These are phyloP conservation scores for Sinella curviseta DNA, from an alignment of 1,140 invertebrate species.

Conservation along the genomic window DNA sequence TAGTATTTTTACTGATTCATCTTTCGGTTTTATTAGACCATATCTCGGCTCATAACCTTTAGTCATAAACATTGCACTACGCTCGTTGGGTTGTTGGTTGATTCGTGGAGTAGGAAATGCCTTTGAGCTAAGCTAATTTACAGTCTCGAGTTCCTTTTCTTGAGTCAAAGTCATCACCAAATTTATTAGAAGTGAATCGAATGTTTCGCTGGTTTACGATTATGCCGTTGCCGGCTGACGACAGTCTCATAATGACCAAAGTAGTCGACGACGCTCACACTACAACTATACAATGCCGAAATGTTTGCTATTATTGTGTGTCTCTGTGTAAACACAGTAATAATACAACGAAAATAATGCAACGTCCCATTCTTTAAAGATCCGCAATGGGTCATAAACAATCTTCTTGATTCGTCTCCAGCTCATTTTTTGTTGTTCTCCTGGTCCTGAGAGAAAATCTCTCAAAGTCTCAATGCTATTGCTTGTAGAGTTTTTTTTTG, in stretches of 20 bases:
- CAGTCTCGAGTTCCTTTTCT: neutral
- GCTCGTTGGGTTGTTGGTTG: neutral
- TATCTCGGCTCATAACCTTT: neutral
- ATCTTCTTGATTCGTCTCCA: conserved; percentile 7
- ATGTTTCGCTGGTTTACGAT: neutral
- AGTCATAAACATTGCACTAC: conserved; percentile 15
- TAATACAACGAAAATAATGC: neutral
- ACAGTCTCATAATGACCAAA: neutral
- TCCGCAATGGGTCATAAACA: conserved; percentile 11
- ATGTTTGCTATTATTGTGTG: too few relatives aligned
- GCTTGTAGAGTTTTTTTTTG: too few relatives aligned
- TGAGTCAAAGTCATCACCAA: neutral
- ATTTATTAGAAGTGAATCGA: neutral
- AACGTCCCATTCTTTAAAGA: neutral
- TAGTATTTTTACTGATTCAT: conserved; percentile 26
- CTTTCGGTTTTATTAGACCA: conserved; percentile 13
- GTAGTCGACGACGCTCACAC: too few relatives aligned
- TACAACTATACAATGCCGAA: too few relatives aligned
- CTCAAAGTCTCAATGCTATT: neutral
- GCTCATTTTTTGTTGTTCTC: neutral
- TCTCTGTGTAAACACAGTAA: conserved; percentile 8
- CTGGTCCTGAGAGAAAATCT: neutral
- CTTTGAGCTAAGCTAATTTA: neutral
- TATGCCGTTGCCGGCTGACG: neutral
- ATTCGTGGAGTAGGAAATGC: neutral